Conservation (phyloP, 1,140 invertebrate genomes). For the Daktulosphaira vitifoliae region DNA sequence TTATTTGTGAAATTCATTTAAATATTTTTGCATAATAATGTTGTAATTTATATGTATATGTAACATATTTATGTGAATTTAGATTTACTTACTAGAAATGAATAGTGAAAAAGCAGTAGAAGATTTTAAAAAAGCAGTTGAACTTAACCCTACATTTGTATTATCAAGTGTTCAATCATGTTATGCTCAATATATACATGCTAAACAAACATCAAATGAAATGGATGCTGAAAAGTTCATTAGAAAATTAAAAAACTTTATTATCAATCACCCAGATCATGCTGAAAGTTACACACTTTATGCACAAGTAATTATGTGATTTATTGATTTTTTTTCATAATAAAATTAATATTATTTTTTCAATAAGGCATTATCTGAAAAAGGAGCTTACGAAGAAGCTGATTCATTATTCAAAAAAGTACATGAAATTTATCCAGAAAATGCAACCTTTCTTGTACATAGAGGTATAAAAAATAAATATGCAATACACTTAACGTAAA, state of each 20-base stretch:
- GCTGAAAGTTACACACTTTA: slow-evolving; percentile 74
- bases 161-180: slow-evolving; percentile 80
- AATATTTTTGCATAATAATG: not conserved
- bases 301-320: slow-evolving; percentile 56
- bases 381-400: slow-evolving; percentile 70
- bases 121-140: slow-evolving; percentile 75
- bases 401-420: slow-evolving; percentile 74
- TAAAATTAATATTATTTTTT: slow-evolving; percentile 4
- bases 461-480: slow-evolving; percentile 48
- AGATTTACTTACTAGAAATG: slow-evolving; percentile 75
- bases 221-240: slow-evolving; percentile 47
- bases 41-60: not conserved
- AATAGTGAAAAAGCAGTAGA: slow-evolving; percentile 64
- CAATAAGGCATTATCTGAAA: slow-evolving; percentile 61
- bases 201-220: slow-evolving; percentile 45
- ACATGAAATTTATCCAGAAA: slow-evolving; percentile 68
- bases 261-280: slow-evolving; percentile 71
- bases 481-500: not conserved
- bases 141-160: slow-evolving; percentile 69
- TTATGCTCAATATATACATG: slow-evolving; percentile 63
- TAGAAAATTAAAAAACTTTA: slow-evolving; percentile 61
- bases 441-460: slow-evolving; percentile 80
- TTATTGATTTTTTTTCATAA: slow-evolving; percentile 16
- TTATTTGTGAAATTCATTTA: not conserved
- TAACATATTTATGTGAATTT: slow-evolving; percentile 35